Evolutionary conservation across 2,888 invertebrate genomes (phyloP).

Genomic region (Hydraecia micacea): DNA sequence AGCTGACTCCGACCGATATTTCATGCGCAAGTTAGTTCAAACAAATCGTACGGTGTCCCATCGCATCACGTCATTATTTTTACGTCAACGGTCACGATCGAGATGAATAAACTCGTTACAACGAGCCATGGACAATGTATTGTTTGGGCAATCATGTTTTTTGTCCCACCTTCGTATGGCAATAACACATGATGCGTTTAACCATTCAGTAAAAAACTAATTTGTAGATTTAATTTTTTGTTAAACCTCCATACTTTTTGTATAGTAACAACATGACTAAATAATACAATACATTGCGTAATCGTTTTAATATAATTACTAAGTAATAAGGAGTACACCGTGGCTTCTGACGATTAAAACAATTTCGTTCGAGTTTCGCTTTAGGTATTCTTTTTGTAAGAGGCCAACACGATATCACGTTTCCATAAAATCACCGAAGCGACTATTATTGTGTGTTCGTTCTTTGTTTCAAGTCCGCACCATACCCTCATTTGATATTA

Average conservation of each 20-base stretch:
- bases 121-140: conserved; percentile 62
- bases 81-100: conserved; percentile 75
- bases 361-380: conserved; percentile 87
- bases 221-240: conserved; percentile 50
- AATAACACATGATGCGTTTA: conserved; percentile 55
- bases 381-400: conserved; percentile 88
- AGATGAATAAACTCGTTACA: conserved; percentile 66
- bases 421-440: conserved; percentile 90
- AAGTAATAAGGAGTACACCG: conserved; percentile 77
- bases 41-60: conserved; percentile 90
- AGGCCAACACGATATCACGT: conserved; percentile 89
- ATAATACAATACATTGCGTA: conserved; percentile 45
- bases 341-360: conserved; percentile 89
- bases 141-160: conserved; percentile 61
- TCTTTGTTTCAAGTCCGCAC: conserved; percentile 78
- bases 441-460: conserved; percentile 84
- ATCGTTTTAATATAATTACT: conserved; percentile 72
- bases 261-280: conserved; percentile 8
- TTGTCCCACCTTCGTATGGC: conserved; percentile 42
- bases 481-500: conserved; percentile 52
- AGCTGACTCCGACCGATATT: conserved; percentile 85
- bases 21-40: conserved; percentile 89
- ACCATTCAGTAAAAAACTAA: conserved; percentile 47
- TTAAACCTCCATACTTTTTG: conserved; percentile 14
- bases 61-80: conserved; percentile 82